Conservation (phyloP, 2,113 vertebrate species). For the Corapipo altera region DNA sequence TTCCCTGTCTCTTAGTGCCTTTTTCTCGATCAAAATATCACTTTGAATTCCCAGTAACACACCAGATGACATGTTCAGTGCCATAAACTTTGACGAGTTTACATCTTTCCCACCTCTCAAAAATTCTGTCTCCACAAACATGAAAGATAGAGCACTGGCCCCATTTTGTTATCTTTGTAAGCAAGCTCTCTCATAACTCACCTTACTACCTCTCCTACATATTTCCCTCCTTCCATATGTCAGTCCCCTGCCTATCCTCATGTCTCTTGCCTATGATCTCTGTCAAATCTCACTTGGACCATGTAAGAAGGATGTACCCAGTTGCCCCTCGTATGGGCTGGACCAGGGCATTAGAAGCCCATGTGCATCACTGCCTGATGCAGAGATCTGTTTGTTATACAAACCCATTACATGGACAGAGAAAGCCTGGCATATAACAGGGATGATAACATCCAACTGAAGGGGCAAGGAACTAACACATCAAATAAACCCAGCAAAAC, state of each 20-base stretch:
- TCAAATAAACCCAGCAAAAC: not conserved
- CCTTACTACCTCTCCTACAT: not conserved
- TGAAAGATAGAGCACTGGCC: not conserved
- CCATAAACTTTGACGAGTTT: not conserved
- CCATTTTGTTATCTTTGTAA: not conserved
- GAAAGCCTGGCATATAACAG: not conserved
- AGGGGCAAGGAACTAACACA: not conserved
- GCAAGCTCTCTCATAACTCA: not conserved
- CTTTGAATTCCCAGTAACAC: not conserved
- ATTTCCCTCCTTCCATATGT: not conserved
- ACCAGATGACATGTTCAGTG: not conserved
- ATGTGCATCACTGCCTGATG: not conserved
- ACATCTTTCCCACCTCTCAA: not conserved
- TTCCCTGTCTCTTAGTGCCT: not conserved
- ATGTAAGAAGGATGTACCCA: not conserved
- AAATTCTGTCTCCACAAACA: not conserved
- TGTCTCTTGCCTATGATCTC: not conserved
- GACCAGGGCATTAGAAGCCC: not conserved
- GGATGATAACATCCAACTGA: not conserved
- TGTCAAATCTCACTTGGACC: not conserved
- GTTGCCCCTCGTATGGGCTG: not conserved
- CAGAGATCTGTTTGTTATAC: not conserved
- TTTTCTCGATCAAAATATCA: not conserved
- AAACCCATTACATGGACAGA: no score
- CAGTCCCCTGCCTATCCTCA: not conserved